phyloP scores from a whole-genome alignment of 1,140 invertebrate species.

The Aphidius gifuensis region DNA sequence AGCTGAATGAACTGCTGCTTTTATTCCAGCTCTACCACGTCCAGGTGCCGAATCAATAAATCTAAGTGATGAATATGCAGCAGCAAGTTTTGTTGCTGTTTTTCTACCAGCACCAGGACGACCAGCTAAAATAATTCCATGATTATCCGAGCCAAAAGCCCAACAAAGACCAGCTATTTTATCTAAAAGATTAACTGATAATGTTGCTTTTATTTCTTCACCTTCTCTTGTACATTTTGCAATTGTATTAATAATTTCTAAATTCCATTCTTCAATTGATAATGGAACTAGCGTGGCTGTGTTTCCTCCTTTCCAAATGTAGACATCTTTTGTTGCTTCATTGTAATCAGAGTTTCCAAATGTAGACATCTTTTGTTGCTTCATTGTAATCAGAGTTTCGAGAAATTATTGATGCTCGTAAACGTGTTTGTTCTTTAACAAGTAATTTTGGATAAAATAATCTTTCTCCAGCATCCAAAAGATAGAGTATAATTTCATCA shows the following conservation, averaged over 20 bases:
- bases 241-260: slow-evolving; percentile 41
- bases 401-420: slow-evolving; percentile 39
- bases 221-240: slow-evolving; percentile 45
- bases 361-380: too few relatives aligned
- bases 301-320: slow-evolving; percentile 41
- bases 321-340: slow-evolving; percentile 33
- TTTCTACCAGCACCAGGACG: slow-evolving; percentile 75
- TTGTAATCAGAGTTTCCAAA: too few relatives aligned
- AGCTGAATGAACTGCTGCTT: slow-evolving; percentile 68
- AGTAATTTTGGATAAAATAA: slow-evolving; percentile 41
- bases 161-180: slow-evolving; percentile 30
- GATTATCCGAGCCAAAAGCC: slow-evolving; percentile 40
- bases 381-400: slow-evolving; percentile 30
- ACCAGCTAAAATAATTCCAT: slow-evolving; percentile 68
- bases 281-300: slow-evolving; percentile 29
- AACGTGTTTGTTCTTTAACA: slow-evolving; percentile 34
- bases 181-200: slow-evolving; percentile 40
- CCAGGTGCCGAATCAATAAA: slow-evolving; percentile 58
- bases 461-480: slow-evolving; percentile 40
- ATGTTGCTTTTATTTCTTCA: slow-evolving; percentile 39
- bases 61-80: slow-evolving; percentile 68
- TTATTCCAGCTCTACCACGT: slow-evolving; percentile 41
- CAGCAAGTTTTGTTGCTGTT: slow-evolving; percentile 70
- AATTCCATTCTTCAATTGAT: slow-evolving; percentile 43
- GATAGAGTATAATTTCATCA: slow-evolving; percentile 32